Evolutionary conservation across 2,113 vertebrate species (phyloP), one percentile per base, ranked within the genome.

Genomic region (Microcebus jonahi): DNA sequence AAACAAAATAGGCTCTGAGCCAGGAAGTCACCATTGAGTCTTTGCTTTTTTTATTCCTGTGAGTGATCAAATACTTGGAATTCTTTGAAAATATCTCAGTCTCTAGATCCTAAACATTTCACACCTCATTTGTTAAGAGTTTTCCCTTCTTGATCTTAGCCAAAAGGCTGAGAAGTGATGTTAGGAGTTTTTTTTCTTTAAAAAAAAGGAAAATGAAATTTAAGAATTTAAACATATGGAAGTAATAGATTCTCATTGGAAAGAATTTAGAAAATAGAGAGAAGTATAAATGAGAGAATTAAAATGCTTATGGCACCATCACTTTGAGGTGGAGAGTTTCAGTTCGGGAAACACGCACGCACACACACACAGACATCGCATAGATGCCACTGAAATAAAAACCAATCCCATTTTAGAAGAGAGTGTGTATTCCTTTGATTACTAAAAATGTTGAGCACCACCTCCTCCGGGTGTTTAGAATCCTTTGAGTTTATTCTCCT

Each of bases 401-500:
- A 57, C 20, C 6, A 57, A 21, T 23, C 83, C 34, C 48, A 34
- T 65, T 75, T 76, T 31, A 53, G 67, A 59, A 39, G 5, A 29
- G 73, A 76, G n/a, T 50, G 21, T 48, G 20, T 36, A 29, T 29
- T 45, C 6, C 23, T 65, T 25, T 4, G 2, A 29, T 71, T 25
- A 71, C 36, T 42, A 61, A 34, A n/a, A 79, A 61, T 39, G 6
- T 31, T 27, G 63, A 55, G 4, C 4, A 4, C 27, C 20, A 39
- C 63, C 50, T 42, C 42, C 27, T 12, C 53, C 23, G 0, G n/a
- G 50, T 31, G 23, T 63, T 53, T n/a, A 45, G 8, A 42, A 17
- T 63, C 0, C 0, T 3, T 3, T 45, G 25, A 0, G 2, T 91
- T 63, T 70, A n/a, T 45, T 18, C 3, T 20, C 18, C 34, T 23